Conservation (phyloP, 2,797 vertebrate species). For the Peromyscus melanophrys region DNA sequence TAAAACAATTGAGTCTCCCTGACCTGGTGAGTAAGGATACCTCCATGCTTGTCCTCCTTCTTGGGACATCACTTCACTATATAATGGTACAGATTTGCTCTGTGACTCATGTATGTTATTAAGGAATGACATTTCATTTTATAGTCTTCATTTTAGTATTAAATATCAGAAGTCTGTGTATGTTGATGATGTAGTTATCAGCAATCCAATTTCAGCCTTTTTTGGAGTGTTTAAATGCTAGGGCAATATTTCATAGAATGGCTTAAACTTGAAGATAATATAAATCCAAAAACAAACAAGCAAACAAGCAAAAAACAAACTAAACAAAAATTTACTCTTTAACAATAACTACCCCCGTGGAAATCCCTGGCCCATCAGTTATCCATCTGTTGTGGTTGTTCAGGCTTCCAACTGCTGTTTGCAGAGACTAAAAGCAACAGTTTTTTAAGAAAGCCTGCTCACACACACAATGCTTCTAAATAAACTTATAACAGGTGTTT, state of each 20-base stretch:
- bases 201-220: neutral
- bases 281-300: neutral
- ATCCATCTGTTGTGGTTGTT: neutral
- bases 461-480: neutral
- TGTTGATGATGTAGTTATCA: neutral
- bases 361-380: neutral
- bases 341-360: rapidly evolving
- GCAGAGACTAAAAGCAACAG: neutral
- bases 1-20: neutral
- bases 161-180: neutral
- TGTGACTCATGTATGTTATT: neutral
- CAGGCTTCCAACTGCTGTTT: neutral
- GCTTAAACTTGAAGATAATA: neutral
- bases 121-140: neutral
- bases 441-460: neutral
- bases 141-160: neutral
- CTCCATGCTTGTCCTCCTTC: neutral
- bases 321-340: neutral
- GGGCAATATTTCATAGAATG: neutral
- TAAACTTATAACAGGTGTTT: neutral
- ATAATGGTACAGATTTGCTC: neutral
- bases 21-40: neutral
- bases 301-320: neutral
- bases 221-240: neutral
- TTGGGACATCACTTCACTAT: neutral